Conservation (phyloP, 1,140 invertebrate species). For the Wasmannia auropunctata region DNA sequence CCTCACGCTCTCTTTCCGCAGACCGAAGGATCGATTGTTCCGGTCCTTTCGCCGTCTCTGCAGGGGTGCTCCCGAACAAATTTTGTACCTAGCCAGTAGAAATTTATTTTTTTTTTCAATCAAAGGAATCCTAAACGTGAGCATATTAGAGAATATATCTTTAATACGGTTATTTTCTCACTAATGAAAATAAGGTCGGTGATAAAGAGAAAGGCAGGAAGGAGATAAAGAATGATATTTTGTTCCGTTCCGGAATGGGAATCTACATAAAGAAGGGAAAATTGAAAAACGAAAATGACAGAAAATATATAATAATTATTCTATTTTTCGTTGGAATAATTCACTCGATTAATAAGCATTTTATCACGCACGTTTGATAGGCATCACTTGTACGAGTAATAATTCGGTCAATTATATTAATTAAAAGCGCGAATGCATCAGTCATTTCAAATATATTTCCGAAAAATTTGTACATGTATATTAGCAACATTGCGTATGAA, state of each 20-base stretch:
- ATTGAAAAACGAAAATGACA: not conserved
- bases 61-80: slow-evolving; percentile 23
- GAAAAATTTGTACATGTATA: not conserved
- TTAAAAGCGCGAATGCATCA: not conserved
- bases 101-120: not conserved
- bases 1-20: slow-evolving; percentile 64
- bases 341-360: not conserved
- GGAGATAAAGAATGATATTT: not conserved
- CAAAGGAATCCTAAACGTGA: not conserved
- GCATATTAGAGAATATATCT: not conserved
- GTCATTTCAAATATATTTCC: not conserved
- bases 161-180: not conserved
- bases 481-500: not conserved
- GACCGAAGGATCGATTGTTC: slow-evolving; percentile 70
- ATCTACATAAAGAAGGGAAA: not conserved
- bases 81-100: not conserved
- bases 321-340: not conserved
- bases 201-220: not conserved
- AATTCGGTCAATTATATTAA: not conserved
- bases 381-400: not conserved
- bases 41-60: slow-evolving; percentile 60
- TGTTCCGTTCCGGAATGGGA: not conserved
- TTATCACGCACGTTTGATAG: not conserved
- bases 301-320: not conserved
- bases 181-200: not conserved